Evolutionary conservation across 2,113 vertebrate species (phyloP).

Genomic region (Mustela lutreola): DNA sequence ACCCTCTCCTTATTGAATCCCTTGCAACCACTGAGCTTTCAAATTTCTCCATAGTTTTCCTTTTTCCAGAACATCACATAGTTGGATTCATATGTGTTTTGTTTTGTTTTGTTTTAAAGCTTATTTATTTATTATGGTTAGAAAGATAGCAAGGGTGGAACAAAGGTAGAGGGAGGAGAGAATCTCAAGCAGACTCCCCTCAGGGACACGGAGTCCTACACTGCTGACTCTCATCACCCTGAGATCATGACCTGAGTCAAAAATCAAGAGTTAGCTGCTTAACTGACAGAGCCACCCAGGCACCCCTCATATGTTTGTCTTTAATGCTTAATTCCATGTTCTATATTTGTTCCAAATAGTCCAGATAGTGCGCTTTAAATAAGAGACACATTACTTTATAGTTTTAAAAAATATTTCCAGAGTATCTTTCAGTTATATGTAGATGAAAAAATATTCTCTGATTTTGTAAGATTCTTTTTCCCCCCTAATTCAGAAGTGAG

Average conservation of each 20-base stretch:
- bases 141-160: background rate
- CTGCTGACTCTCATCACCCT: background rate
- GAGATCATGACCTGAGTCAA: background rate
- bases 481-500: background rate
- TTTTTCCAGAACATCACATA: slow-evolving; percentile 8
- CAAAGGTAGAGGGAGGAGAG: background rate
- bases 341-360: background rate
- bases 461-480: background rate
- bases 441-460: background rate
- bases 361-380: slow-evolving; percentile 1
- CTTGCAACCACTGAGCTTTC: background rate
- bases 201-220: background rate
- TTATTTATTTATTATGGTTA: background rate
- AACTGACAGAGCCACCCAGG: background rate
- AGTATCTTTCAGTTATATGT: background rate
- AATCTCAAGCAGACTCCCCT: background rate
- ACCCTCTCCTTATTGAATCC: background rate
- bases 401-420: background rate
- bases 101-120: background rate
- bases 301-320: background rate
- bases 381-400: background rate
- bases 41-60: background rate
- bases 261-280: background rate
- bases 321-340: background rate
- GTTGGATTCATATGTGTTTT: background rate